A percentile compares a stretch with the other conserved stretches of the same genome.
Evolutionary conservation across 2,797 vertebrate species (phyloP).

Genomic region (Sebastes diploproa): DNA sequence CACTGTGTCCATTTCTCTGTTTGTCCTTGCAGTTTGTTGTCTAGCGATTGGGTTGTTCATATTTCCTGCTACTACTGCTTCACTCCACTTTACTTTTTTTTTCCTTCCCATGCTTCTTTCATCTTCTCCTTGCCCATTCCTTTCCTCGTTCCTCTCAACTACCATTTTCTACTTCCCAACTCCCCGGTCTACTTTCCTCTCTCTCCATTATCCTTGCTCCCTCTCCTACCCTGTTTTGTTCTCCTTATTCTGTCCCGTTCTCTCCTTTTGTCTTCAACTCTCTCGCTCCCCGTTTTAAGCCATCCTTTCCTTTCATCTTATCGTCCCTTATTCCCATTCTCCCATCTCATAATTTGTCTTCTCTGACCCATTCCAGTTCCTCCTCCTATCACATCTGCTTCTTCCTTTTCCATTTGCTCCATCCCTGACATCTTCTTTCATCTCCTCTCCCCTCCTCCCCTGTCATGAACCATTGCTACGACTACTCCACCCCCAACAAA

Average conservation of each 20-base stretch:
- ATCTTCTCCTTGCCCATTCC: not conserved
- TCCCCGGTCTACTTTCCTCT: conserved; percentile 17
- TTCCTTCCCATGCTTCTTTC: not conserved
- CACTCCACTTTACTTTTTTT: not conserved
- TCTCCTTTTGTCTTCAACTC: conserved; percentile 27
- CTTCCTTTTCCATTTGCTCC: conserved; percentile 6
- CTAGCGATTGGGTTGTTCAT: not conserved
- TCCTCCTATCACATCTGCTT: conserved; percentile 9
- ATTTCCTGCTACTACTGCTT: not conserved
- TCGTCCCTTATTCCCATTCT: conserved; percentile 32
- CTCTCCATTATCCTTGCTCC: conserved; percentile 14
- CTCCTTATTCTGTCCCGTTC: conserved; percentile 1
- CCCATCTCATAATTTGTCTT: conserved; percentile 31
- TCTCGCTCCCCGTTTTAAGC: conserved; percentile 33
- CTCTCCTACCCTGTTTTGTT: conserved; percentile 15
- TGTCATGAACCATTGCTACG: conserved; percentile 13
- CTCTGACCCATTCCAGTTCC: conserved; percentile 24
- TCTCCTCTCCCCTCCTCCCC: conserved; percentile 22
- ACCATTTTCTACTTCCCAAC: not conserved
- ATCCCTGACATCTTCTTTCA: conserved; percentile 14
- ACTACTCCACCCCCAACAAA: conserved; percentile 38
- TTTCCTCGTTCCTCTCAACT: not conserved
- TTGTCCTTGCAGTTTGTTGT: not conserved
- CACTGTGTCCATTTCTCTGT: not conserved
- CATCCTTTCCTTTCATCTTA: conserved; percentile 44